These are phyloP conservation scores for Loxodonta africana DNA, from an alignment of 2,113 vertebrate species.

Conservation along the genomic window DNA sequence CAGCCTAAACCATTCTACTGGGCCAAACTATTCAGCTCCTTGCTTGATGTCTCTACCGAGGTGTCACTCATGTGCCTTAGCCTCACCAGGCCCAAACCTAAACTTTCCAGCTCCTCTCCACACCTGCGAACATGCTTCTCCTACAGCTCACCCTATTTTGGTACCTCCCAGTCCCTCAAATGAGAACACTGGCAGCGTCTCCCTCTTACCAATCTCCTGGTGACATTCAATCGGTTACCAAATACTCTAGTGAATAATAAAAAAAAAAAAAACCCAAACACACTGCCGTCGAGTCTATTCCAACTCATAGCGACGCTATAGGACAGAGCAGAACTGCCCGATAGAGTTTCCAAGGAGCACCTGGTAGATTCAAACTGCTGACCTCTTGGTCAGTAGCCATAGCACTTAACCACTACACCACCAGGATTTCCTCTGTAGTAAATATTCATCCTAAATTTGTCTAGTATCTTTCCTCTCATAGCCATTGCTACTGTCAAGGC, in stretches of 20 bases:
- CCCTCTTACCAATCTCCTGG: background rate
- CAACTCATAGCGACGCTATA: too few relatives aligned
- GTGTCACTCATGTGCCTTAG: background rate
- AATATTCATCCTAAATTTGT: background rate
- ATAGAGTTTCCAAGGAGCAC: too few relatives aligned
- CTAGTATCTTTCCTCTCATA: background rate
- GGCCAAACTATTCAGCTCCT: background rate
- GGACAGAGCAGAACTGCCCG: too few relatives aligned
- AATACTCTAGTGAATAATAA: background rate
- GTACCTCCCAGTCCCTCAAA: background rate
- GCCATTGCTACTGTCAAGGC: background rate
- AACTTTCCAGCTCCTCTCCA: background rate
- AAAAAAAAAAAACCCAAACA: too few relatives aligned
- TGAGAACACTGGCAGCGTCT: background rate
- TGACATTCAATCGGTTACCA: background rate
- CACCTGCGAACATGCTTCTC: background rate
- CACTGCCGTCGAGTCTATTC: too few relatives aligned
- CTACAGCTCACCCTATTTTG: background rate
- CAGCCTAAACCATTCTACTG: background rate
- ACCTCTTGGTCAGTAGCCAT: too few relatives aligned
- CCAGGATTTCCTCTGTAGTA: background rate
- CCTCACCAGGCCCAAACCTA: background rate
- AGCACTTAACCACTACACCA: too few relatives aligned
- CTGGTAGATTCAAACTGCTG: too few relatives aligned
- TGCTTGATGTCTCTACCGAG: background rate